Percentiles rank a stretch among this genome's conserved stretches.
phyloP scores from a whole-genome alignment of 2,113 vertebrate genomes.

The Sander lucioperca region DNA sequence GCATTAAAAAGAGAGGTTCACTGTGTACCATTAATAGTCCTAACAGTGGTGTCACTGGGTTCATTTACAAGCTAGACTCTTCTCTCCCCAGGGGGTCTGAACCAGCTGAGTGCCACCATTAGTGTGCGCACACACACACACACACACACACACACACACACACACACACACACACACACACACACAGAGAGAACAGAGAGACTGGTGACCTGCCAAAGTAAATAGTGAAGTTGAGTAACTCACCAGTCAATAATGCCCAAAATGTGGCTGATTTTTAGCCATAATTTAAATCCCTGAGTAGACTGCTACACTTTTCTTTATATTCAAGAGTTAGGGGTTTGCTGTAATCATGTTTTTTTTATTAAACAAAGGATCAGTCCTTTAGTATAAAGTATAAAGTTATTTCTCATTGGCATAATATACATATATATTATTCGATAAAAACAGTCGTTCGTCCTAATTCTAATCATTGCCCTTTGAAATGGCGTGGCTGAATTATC shows the following conservation, averaged over 20 bases:
- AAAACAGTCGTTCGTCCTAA: background rate
- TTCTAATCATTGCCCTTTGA: background rate
- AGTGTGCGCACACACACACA: slow-evolving; percentile 3
- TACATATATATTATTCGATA: background rate
- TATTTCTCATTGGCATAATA: no score
- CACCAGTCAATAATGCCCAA: background rate
- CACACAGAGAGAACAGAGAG: background rate
- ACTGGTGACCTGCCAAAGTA: no score
- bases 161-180: slow-evolving; percentile 1
- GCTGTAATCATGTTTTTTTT: background rate
- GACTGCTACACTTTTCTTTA: background rate
- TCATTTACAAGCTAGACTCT: slow-evolving; percentile 20
- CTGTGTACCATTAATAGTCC: background rate
- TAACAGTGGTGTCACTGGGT: slow-evolving; percentile 30
- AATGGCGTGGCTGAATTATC: background rate
- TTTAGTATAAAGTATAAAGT: no score
- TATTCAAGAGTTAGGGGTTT: background rate
- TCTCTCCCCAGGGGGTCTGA: slow-evolving; percentile 4
- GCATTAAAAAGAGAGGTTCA: background rate
- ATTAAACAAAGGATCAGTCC: background rate
- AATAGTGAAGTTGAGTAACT: no score
- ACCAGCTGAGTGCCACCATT: slow-evolving; percentile 12
- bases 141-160: slow-evolving; percentile 1
- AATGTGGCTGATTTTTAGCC: background rate
- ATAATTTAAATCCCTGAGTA: background rate